Evolutionary conservation across 2,888 invertebrate genomes (phyloP).

Genomic region (Venustoraphidia nigricollis): DNA sequence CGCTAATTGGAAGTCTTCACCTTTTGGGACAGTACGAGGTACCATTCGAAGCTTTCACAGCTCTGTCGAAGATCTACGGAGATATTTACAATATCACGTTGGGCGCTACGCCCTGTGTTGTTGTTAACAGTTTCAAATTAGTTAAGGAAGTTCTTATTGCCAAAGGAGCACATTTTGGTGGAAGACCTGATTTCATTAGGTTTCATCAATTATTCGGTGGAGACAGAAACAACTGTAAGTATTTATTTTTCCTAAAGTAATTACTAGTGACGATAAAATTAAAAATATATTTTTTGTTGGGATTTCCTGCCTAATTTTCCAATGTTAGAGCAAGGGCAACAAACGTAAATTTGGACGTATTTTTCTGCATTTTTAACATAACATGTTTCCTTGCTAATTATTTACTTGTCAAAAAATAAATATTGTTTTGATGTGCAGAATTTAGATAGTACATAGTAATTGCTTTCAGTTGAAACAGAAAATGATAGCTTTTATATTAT

Average conservation of each 20-base stretch:
- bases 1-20: constrained; percentile 56
- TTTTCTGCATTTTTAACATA: too few relatives aligned
- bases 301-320: too few relatives aligned
- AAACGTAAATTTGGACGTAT: too few relatives aligned
- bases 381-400: too few relatives aligned
- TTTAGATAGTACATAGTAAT: too few relatives aligned
- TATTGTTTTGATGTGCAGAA: too few relatives aligned
- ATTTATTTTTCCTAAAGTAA: constrained; percentile 11
- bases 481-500: too few relatives aligned
- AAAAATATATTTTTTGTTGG: too few relatives aligned
- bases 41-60: constrained; percentile 58
- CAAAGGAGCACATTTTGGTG: constrained; percentile 68
- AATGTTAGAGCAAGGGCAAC: too few relatives aligned
- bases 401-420: too few relatives aligned
- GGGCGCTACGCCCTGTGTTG: constrained; percentile 51
- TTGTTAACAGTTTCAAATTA: constrained; percentile 55
- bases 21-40: constrained; percentile 43
- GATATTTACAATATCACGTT: constrained; percentile 55
- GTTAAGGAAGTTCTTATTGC: constrained; percentile 63
- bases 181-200: constrained; percentile 64
- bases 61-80: constrained; percentile 51
- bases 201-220: constrained; percentile 74
- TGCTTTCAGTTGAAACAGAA: too few relatives aligned
- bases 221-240: constrained; percentile 78
- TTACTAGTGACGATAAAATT: not conserved